Evolutionary conservation across 2,113 vertebrate genomes (phyloP), one percentile per base, ranked within the genome.

Genomic region (Anolis carolinensis): DNA sequence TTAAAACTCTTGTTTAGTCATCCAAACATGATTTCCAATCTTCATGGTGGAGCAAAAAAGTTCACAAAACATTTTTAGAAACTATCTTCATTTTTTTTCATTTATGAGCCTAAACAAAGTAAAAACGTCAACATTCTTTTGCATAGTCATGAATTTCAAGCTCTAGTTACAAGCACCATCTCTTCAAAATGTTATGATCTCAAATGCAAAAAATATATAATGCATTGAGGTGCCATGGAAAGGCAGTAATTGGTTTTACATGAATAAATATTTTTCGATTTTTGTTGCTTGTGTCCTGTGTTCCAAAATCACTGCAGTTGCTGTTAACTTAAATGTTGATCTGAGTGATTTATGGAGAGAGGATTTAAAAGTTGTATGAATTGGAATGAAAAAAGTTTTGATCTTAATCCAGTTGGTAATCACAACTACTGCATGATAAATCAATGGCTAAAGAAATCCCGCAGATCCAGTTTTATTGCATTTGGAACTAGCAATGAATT

Each of bases 1-100:
- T 44, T 87, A 62, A 88, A 88, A 30, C 1, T 72, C 4, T n/a
- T 83, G 59, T 20, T 73, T 11, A 88, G 44, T 83, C 65, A 63
- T 67, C 14, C 13, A 63, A 67, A 52, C 48, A 16, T 23, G 13
- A 30, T 30, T 32, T 63, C 59, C 39, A 50, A 13, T 21, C 20
- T 71, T 52, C 55, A 10, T 39, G 10, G 20, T 70, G 34, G 18
- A 44, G 34, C 11, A 72, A 23, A n/a, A 39, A 39, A 72, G 20
- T 36, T 34, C 27, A 25, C 9, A 20, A 81, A 70, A 55, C 23
- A 39, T 79, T 20, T 23, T 81, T 62, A 50, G 72, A 82, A 83
- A 62, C 21, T 34, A 34, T 39, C 59, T 85, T 52, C 25, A 3
- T 20, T 79, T 14, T 50, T 73, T 20, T 73, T 32, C 70, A 10